Evolutionary conservation across 1,140 invertebrate species (phyloP).

Genomic region (Drosophila trapezifrons): DNA sequence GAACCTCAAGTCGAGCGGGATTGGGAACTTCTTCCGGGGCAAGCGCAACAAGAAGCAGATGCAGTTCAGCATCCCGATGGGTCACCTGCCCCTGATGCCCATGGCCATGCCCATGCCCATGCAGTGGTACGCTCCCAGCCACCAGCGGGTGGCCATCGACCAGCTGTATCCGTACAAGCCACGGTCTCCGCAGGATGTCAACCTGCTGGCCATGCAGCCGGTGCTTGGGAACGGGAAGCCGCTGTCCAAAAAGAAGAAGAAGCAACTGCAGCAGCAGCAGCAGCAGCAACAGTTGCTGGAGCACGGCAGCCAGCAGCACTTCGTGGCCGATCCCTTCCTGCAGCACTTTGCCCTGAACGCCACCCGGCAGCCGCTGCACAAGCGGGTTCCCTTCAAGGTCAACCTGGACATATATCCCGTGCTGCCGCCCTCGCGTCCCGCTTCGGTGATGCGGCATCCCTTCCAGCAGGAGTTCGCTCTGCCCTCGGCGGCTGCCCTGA

Average conservation of each 20-base stretch:
- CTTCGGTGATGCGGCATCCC: constrained; percentile 69
- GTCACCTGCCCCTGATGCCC: constrained; percentile 45
- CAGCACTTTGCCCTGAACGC: constrained; percentile 62
- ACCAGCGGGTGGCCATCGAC: constrained; percentile 76
- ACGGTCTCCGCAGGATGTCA: constrained; percentile 72
- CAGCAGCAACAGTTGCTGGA: constrained; percentile 59
- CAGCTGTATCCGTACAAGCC: constrained; percentile 79
- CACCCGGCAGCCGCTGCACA: constrained; percentile 64
- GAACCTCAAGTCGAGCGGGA: constrained; percentile 76
- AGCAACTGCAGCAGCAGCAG: constrained; percentile 40
- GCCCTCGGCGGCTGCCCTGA: constrained; percentile 49
- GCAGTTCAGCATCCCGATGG: constrained; percentile 67
- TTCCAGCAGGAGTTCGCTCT: constrained; percentile 64
- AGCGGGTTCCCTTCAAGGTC: constrained; percentile 72
- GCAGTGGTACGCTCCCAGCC: constrained; percentile 39
- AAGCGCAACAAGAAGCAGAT: constrained; percentile 79
- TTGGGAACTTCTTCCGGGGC: constrained; percentile 75
- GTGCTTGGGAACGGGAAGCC: constrained; percentile 29
- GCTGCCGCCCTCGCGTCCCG: constrained; percentile 65
- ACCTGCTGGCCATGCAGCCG: constrained; percentile 73
- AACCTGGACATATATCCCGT: constrained; percentile 80
- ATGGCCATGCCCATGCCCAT: constrained; percentile 53
- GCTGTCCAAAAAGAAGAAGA: constrained; percentile 66
- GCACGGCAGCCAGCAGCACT: constrained; percentile 62
- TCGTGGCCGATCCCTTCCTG: constrained; percentile 57